A percentile compares a stretch with the other conserved stretches of the same genome.
These are phyloP conservation scores for Drosophila ustulata DNA, from an alignment of 2,888 invertebrate genomes.

Conservation along the genomic window DNA sequence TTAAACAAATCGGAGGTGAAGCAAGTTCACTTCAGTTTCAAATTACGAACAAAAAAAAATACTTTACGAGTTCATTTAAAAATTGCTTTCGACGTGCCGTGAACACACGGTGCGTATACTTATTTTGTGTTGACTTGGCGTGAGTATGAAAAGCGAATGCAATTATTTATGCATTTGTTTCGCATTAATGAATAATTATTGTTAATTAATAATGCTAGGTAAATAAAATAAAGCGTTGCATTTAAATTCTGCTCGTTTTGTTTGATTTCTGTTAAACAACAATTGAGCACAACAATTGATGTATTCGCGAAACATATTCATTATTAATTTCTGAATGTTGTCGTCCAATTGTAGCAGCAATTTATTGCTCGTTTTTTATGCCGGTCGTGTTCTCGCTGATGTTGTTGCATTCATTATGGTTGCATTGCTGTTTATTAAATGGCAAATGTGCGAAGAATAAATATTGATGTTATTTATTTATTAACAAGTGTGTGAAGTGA, in stretches of 20 bases:
- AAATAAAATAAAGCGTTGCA: constrained; percentile 25
- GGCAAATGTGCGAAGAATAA: constrained; percentile 58
- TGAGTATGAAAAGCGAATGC: neutral
- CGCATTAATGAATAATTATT: constrained; percentile 49
- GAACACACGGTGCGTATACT: neutral
- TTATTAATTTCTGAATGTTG: constrained; percentile 53
- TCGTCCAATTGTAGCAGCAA: constrained; percentile 12
- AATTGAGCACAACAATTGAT: constrained; percentile 44
- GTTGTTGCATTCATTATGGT: constrained; percentile 16
- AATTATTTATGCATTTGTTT: constrained; percentile 42
- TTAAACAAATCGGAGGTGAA: constrained; percentile 25
- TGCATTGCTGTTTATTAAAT: constrained; percentile 50
- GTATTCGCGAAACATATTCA: constrained; percentile 36
- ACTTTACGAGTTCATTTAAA: constrained; percentile 11
- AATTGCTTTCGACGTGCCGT: neutral
- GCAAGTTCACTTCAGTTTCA: neutral
- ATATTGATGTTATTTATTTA: constrained; percentile 64
- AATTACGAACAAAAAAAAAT: neutral
- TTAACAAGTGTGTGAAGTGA: constrained; percentile 49
- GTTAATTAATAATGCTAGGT: constrained; percentile 44
- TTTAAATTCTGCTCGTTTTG: constrained; percentile 21
- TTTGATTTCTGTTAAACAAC: constrained; percentile 31
- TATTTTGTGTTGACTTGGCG: neutral
- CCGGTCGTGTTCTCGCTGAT: too few species aligned
- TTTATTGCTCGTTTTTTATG: constrained; percentile 14